Evolutionary conservation across 1,140 invertebrate species (phyloP), one percentile per base, ranked within the genome.

Genomic region (Temnothorax nylanderi): DNA sequence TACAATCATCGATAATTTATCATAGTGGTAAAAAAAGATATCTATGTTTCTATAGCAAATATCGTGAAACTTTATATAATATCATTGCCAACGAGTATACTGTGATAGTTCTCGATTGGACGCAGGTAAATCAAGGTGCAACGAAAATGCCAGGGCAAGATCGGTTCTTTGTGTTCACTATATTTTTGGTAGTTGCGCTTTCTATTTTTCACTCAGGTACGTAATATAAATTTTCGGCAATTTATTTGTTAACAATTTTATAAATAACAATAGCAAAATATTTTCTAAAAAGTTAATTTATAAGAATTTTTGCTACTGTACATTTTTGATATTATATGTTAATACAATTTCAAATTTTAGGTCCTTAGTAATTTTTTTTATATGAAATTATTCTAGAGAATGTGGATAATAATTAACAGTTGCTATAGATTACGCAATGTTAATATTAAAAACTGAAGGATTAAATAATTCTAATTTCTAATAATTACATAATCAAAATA

Each of bases 121-220:
- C 84, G 3, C 1, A 26, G 1, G 47, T 62, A 16, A n/a, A 51
- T 51, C 49, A 10, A 21, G 10, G 13, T 8, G 6, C 11, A 71
- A 3, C 8, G 16, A 75, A n/a, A 5, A 88, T 81, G 37, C 37
- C 0, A 41, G 6, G 37, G 49, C 72, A 10, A 1, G 13, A 5
- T 8, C n/a, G 16, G 1, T 18, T 37, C 26, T 44, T 69, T 3
- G 37, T 41, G 37, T 0, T n/a, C 0, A 34, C 13, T 3, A 6
- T 74, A 16, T 4, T 56, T 56, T 21, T 72, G 5, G 6, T 56
- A 1, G 7, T 86, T 10, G 64, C 32, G 11, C 26, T 78, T 3
- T 4, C 58, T 2, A 21, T 13, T 18, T 5, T 77, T 13, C 86
- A 67, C 0, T 49, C 72, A 21, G 72, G 87, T 88, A 80, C 56